Evolutionary conservation across 2,888 invertebrate genomes (phyloP).

Genomic region (Drosophila kuntzei): DNA sequence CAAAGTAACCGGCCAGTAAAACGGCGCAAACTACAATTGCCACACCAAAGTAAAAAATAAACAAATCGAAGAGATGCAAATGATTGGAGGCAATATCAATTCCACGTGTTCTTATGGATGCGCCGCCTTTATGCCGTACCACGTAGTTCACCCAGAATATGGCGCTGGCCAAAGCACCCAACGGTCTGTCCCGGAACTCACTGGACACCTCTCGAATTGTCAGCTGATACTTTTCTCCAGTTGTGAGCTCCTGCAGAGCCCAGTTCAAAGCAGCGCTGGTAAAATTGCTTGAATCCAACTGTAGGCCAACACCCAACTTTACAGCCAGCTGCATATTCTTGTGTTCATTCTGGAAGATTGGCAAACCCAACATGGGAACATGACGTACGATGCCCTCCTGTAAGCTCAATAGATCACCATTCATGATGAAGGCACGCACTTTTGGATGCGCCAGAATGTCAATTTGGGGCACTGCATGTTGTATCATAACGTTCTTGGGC

Average conservation of each 20-base stretch:
- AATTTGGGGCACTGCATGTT: conserved; percentile 86
- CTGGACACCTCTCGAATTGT: conserved; percentile 82
- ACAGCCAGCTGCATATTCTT: conserved; percentile 79
- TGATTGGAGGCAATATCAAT: conserved; percentile 80
- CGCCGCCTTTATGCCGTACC: conserved; percentile 83
- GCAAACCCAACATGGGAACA: conserved; percentile 85
- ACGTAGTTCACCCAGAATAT: conserved; percentile 86
- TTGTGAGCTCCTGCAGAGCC: conserved; percentile 83
- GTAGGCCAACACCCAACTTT: conserved; percentile 80
- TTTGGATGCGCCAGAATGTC: conserved; percentile 86
- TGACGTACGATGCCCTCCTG: conserved; percentile 85
- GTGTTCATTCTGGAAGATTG: conserved; percentile 85
- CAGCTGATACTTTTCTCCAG: conserved; percentile 78
- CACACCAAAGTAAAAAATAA: conserved; percentile 83
- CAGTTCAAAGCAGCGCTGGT: conserved; percentile 80
- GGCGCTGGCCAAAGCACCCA: conserved; percentile 83
- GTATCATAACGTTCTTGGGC: conserved; percentile 85
- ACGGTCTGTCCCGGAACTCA: conserved; percentile 84
- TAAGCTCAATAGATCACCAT: conserved; percentile 84
- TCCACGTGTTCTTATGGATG: conserved; percentile 80
- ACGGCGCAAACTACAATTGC: conserved; percentile 43
- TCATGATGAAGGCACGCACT: conserved; percentile 85
- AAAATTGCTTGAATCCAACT: conserved; percentile 79
- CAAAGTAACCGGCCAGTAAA: conserved; percentile 54
- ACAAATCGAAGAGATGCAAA: conserved; percentile 84